phyloP scores from a whole-genome alignment of 2,113 vertebrate genomes.

The Pholis gunnellus region DNA sequence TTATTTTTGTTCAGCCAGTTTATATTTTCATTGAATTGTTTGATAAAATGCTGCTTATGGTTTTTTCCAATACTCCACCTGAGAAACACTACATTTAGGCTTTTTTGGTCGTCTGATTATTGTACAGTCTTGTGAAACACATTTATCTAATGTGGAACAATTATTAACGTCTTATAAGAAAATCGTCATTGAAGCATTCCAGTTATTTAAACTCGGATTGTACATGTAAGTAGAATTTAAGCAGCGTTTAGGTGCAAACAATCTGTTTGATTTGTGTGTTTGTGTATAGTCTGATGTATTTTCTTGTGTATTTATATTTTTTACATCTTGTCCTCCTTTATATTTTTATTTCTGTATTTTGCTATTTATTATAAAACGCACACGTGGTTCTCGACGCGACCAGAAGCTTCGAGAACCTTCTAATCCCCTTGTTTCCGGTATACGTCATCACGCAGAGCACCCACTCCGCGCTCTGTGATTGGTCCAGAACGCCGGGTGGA shows the following conservation, averaged over 20 bases:
- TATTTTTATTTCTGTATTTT: background rate
- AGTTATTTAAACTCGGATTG: background rate
- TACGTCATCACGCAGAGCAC: background rate
- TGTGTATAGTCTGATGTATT: background rate
- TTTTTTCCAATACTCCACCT: background rate
- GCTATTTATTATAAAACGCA: background rate
- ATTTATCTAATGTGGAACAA: too few relatives aligned
- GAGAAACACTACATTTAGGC: background rate
- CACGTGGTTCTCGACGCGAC: background rate
- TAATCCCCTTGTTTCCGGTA: conserved; percentile 46
- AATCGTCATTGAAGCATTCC: background rate
- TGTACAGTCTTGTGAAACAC: background rate
- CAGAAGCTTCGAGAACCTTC: background rate
- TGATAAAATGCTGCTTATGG: background rate
- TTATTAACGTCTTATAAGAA: background rate
- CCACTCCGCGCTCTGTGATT: conserved; percentile 10
- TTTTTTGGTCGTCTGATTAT: background rate
- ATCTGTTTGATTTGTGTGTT: background rate
- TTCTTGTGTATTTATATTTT: background rate
- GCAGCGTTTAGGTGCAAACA: background rate
- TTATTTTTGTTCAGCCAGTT: background rate
- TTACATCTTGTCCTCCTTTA: rapidly evolving
- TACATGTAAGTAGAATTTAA: background rate
- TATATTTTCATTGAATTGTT: background rate
- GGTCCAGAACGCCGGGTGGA: background rate